A percentile compares a stretch with the other conserved stretches of the same genome.
phyloP scores from a whole-genome alignment of 2,113 vertebrate species.

The Gobiocypris rarus region DNA sequence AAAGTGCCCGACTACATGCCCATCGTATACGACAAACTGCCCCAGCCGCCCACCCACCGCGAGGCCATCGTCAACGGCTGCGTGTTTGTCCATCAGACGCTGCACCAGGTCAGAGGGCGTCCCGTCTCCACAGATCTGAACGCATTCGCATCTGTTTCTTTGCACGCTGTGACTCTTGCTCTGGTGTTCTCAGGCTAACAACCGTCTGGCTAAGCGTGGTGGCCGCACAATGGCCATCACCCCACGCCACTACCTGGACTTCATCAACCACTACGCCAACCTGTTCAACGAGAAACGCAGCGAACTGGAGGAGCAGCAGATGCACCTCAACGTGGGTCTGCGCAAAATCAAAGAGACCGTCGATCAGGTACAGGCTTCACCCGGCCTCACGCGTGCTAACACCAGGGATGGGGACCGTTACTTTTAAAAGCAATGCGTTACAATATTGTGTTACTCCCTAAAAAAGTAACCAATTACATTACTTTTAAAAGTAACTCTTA shows the following conservation, averaged over 20 bases:
- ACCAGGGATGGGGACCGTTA: too few species aligned
- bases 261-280: conserved; percentile 98
- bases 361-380: conserved; percentile 80
- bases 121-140: too few species aligned
- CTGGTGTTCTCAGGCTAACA: conserved; percentile 83
- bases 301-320: conserved; percentile 97
- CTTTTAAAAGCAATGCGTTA: too few species aligned
- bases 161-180: too few species aligned
- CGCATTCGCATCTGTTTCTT: too few species aligned
- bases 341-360: conserved; percentile 98
- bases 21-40: conserved; percentile 92
- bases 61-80: conserved; percentile 98
- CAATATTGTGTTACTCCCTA: too few species aligned
- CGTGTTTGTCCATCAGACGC: conserved; percentile 96
- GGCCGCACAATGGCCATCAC: conserved; percentile 98
- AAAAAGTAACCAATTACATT: too few species aligned
- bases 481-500: too few species aligned
- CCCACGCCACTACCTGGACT: conserved; percentile 97
- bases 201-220: conserved; percentile 92
- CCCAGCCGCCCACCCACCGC: conserved; percentile 89
- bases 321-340: conserved; percentile 97
- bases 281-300: conserved; percentile 98
- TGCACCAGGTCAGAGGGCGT: conserved; percentile 86
- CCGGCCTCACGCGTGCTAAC: background rate
- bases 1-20: conserved; percentile 98